These are phyloP conservation scores for Syngnathus scovelli DNA, from an alignment of 2,113 vertebrate genomes.

Conservation along the genomic window DNA sequence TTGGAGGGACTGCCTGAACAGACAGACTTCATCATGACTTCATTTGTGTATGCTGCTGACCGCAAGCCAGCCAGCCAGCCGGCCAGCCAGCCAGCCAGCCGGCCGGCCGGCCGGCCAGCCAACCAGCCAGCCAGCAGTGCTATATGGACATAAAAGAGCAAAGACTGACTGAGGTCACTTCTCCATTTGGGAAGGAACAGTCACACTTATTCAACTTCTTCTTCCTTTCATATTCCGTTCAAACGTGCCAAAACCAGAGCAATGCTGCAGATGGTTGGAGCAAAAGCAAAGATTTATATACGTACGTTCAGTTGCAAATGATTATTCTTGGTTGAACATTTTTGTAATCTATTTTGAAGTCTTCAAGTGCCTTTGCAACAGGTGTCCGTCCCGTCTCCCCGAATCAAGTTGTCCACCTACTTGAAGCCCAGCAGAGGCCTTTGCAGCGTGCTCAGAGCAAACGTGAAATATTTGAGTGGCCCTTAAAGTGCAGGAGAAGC, in stretches of 20 bases:
- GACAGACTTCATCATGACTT: slow-evolving; percentile 23
- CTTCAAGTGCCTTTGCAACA: slow-evolving; percentile 26
- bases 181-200: slow-evolving; percentile 24
- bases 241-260: not conserved
- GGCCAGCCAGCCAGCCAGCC: slow-evolving; percentile 3
- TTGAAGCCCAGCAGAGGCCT: slow-evolving; percentile 9
- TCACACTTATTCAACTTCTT: not conserved
- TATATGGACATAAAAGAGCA: slow-evolving; percentile 17
- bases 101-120: too few species aligned
- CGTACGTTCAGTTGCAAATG: not conserved
- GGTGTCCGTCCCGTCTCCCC: slow-evolving; percentile 15
- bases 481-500: slow-evolving; percentile 39
- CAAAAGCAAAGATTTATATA: not conserved
- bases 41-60: slow-evolving; percentile 29
- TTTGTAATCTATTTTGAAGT: not conserved
- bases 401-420: not conserved
- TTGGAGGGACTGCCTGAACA: slow-evolving; percentile 32
- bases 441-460: slow-evolving; percentile 46
- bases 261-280: not conserved
- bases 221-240: not conserved
- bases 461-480: slow-evolving; percentile 62
- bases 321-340: not conserved
- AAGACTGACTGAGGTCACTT: slow-evolving; percentile 22
- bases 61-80: slow-evolving; percentile 24
- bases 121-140: slow-evolving; percentile 20